Percentiles rank a stretch among this genome's conserved stretches.
Evolutionary conservation across 1,140 invertebrate genomes (phyloP).

Genomic region (Penaeus chinensis): DNA sequence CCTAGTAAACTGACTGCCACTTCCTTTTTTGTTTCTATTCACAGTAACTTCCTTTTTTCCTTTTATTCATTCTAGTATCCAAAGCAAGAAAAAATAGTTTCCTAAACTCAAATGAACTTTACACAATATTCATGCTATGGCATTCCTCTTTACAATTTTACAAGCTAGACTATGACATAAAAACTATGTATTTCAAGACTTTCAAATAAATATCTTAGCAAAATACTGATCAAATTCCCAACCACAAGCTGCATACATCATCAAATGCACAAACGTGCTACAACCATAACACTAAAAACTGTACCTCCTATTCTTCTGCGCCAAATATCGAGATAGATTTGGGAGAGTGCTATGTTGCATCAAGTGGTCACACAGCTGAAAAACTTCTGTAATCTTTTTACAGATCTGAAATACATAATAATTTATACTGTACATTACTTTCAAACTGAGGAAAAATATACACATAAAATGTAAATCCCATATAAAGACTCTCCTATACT

Average conservation of each 20-base stretch:
- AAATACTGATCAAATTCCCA: neutral
- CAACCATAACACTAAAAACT: neutral
- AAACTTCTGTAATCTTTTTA: neutral
- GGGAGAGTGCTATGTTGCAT: slow-evolving; percentile 33
- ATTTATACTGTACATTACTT: no score
- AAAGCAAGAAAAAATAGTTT: no score
- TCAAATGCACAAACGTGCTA: neutral
- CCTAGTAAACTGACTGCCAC: no score
- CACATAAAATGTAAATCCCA: no score
- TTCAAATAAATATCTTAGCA: neutral
- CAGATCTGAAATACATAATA: slow-evolving; percentile 26
- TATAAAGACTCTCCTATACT: no score
- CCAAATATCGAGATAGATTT: slow-evolving; percentile 4
- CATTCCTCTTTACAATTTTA: neutral
- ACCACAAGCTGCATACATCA: neutral
- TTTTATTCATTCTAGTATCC: no score
- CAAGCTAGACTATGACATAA: neutral
- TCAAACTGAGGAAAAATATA: neutral
- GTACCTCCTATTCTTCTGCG: neutral
- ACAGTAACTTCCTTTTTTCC: no score
- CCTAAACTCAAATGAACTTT: no score
- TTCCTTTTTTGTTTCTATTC: no score
- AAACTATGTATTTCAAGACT: neutral
- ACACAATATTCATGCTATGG: no score
- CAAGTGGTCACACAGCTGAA: slow-evolving; percentile 25